Base-by-base conservation (phyloP, 2,888 invertebrate species). In the Toxonevra muliebris region DNA sequence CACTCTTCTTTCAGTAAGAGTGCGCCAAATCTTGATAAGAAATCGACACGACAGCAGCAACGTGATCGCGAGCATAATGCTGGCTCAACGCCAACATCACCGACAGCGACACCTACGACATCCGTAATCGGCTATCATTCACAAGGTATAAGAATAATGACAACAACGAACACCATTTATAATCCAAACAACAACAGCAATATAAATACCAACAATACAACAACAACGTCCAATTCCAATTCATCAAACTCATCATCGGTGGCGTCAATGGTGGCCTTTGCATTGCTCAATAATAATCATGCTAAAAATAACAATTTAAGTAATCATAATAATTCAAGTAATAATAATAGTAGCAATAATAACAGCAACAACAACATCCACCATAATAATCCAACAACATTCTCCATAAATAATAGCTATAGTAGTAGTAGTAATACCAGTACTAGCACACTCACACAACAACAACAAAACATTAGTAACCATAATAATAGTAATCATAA, bases 11-110 rank as follows among this genome's bases (percentile, higher is more conserved):
- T 87, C 78, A 89, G 88, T 79, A 88, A 89, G 86, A 90, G 89
- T 83, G 90, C 88, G 81, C 87, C 91, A 77, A 86, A 88, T 83
- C 84, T 91, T 87, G 89, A 87, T 86, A 88, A 88, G 80, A 80
- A 80, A 68, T 71, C 70, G 61, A 58, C 52, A 19, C 60, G 62
- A 3, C 70, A 72, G 40, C 62, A 68, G 10, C 62, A 66, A 11
- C 57, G 50, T n/a, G 57, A 64, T 40, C 11, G 41, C 11, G 59
- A 65, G 10, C 59, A 70, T n/a, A 52, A 62, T 40, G 61, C 66
- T 43, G 70, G 72, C 13, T 73, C 74, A 41, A 62, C 72, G 30
- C 71, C 73, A 10, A 69, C 73, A 53, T 72, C 75, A 58, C 72
- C 76, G 11, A 74, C 74, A 13, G 19, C 58, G n/a, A 50, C 65